Base-by-base conservation (phyloP, 2,113 vertebrate species). In the Sturnus vulgaris region DNA sequence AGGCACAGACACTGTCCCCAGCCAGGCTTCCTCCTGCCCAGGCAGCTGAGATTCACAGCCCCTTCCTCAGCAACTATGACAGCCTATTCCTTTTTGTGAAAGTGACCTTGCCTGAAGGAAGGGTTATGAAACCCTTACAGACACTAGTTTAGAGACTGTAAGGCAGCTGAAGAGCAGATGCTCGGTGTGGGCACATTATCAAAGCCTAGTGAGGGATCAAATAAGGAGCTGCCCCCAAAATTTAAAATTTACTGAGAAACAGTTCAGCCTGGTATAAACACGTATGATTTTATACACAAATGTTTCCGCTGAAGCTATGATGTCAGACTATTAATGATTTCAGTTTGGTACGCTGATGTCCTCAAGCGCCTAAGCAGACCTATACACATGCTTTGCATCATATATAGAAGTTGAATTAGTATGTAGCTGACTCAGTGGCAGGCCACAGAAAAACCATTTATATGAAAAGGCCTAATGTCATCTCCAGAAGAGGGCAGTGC, bases 401-500 rank as follows among this genome's bases (percentile, higher is more conserved):
- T 13, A 37, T 28, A 60, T 7, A 11, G 17, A 70, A 88, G 20
- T 15, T 21, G 15, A 72, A 27, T 76, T 44, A 42, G 12, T 61
- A 9, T 33, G 69, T 35, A 81, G 50, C 52, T 93, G 56, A 73
- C 21, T 49, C 24, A 6, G 9, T 40, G 21, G 6, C n/a, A 30
- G 11, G 13, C 25, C 31, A 35, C 25, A 33, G 39, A 12, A 84
- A 89, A 33, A 49, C 4, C 28, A 53, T 17, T 84, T 35, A 50
- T 56, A 15, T 8, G 6, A 63, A 80, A 83, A 92, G 35, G 20
- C 37, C 25, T 75, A 24, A 57, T 33, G 35, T 84, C 69, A 64
- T 83, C 57, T 65, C 96, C 95, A 96, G 95, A 88, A 95, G 93
- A 96, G 94, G 96, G 95, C 95, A 97, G 90, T 96, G 94, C 92